Base-by-base conservation (phyloP, 2,888 invertebrate genomes). In the Poecilobothrus nobilitatus region DNA sequence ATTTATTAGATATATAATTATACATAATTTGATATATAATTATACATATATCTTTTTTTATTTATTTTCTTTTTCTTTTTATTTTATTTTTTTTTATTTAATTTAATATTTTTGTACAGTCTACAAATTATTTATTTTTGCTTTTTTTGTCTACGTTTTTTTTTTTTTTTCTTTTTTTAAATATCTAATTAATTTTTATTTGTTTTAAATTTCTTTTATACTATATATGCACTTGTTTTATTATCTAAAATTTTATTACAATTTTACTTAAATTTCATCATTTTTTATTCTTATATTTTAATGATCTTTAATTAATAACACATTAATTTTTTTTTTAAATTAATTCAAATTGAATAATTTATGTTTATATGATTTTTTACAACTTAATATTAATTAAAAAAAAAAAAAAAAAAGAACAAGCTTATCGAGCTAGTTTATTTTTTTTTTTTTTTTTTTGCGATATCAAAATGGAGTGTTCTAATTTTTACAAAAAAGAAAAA, bases 101-200 rank as follows among this genome's bases (percentile, higher is more conserved):
- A 18, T 53, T 53, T 53, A 15, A 53, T 53, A 15, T 18, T 53
- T 53, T 53, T 53, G 53, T 53, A 53, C 53, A 53, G 53, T 53
- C 53, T 53, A 53, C 53, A 53, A 53, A 53, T 53, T 53, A n/a
- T 53, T n/a, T n/a, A n/a, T n/a, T n/a, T n/a, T 53, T 53, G 27
- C 53, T 53, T 53, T 6, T 18, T 53, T 53, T 53, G 9, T 53
- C n/a, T 53, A 18, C n/a, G 3, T 18, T 18, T 53, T 53, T 10
- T 8, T 37, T 37, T 37, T 37, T 37, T 44, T 44, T 44, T 3
- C 10, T 10, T 44, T 44, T 53, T 53, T 53, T 53, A 53, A 53
- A 53, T 53, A 41, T 41, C 41, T 41, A 41, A 41, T 41, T 5
- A 53, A 18, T 53, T 15, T 44, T 44, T 15, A 53, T 53, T 53